Percentiles rank a stretch among this genome's conserved stretches.
These are phyloP conservation scores for Potamarius usumacintae DNA, from an alignment of 2,113 vertebrate species.

Conservation along the genomic window DNA sequence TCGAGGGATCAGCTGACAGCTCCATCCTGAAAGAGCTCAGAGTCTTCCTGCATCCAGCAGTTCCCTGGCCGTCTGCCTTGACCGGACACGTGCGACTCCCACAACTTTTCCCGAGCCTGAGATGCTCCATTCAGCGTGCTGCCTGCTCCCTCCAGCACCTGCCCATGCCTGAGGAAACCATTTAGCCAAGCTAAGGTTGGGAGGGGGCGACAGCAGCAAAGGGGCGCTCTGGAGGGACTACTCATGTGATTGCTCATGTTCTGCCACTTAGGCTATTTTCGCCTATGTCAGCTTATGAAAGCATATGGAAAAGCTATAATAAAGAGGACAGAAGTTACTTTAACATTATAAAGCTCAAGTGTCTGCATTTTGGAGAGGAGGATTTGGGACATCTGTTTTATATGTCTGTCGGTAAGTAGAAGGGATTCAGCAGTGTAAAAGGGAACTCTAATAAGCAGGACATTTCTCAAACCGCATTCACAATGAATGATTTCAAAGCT, in stretches of 20 bases:
- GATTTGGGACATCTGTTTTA: conserved; percentile 33
- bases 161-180: conserved; percentile 35
- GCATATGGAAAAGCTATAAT: conserved; percentile 9
- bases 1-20: conserved; percentile 70
- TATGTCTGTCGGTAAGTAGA: conserved; percentile 1
- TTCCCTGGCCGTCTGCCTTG: conserved; percentile 62
- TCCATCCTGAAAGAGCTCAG: conserved; percentile 70
- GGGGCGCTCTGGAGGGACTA: conserved; percentile 11
- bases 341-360: not conserved
- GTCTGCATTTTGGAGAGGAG: not conserved
- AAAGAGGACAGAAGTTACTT: not conserved
- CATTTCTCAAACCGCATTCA: not conserved
- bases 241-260: not conserved
- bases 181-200: conserved; percentile 18
- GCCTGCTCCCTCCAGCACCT: conserved; percentile 41
- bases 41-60: conserved; percentile 67
- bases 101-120: conserved; percentile 32
- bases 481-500: not conserved
- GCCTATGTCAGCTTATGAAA: not conserved
- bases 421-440: not conserved
- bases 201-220: not conserved
- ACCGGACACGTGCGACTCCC: conserved; percentile 54
- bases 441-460: not conserved
- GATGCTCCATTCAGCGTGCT: conserved; percentile 38
- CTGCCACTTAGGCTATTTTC: not conserved